A percentile compares a stretch with the other conserved stretches of the same genome.
Evolutionary conservation across 2,888 invertebrate species (phyloP).

Genomic region (Plutella xylostella): DNA sequence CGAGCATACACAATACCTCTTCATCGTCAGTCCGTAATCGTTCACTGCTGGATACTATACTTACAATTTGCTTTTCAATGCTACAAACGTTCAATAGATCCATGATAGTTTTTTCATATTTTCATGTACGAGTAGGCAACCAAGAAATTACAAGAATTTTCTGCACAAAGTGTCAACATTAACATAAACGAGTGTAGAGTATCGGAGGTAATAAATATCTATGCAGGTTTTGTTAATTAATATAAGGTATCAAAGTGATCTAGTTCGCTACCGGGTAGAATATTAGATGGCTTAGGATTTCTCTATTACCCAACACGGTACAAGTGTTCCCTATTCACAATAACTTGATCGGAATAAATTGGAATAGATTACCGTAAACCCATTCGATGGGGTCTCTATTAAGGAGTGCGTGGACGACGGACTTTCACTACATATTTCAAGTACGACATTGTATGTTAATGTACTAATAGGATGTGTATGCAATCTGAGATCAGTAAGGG

Average conservation of each 20-base stretch:
- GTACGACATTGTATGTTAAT: constrained; percentile 43
- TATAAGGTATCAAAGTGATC: constrained; percentile 24
- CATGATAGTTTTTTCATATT: not conserved
- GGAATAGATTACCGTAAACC: too few species aligned
- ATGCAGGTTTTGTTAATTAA: constrained; percentile 11
- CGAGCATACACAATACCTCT: too few species aligned
- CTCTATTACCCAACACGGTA: not conserved
- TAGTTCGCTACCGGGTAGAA: constrained; percentile 37
- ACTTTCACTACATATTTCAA: constrained; percentile 45
- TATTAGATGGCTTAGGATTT: constrained; percentile 23
- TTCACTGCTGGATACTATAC: too few species aligned
- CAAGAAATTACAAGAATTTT: not conserved
- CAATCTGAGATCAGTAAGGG: constrained; percentile 27
- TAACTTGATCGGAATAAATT: not conserved
- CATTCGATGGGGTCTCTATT: too few species aligned
- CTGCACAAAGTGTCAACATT: not conserved
- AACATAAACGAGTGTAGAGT: not conserved
- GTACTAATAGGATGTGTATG: constrained; percentile 19
- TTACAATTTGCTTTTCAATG: too few species aligned
- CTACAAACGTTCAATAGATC: too few species aligned
- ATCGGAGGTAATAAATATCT: not conserved
- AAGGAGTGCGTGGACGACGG: too few species aligned
- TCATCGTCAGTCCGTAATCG: too few species aligned
- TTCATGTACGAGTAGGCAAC: not conserved
- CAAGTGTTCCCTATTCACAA: not conserved